phyloP scores from a whole-genome alignment of 2,113 vertebrate species.

The Cynopterus brachyotis region DNA sequence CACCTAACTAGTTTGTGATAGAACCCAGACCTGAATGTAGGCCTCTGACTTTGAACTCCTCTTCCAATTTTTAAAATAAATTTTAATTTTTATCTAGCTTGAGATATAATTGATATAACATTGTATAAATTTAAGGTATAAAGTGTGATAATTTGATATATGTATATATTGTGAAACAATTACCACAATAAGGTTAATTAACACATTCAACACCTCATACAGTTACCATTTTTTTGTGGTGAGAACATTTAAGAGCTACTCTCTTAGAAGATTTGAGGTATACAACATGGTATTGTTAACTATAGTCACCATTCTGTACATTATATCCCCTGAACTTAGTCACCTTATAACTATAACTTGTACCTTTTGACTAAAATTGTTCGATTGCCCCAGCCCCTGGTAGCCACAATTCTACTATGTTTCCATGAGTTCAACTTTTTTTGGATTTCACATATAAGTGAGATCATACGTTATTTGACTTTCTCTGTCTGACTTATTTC shows the following conservation, averaged over 20 bases:
- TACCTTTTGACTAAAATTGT: background rate
- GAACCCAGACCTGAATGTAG: background rate
- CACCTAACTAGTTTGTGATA: background rate
- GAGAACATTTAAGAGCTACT: background rate
- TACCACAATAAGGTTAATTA: background rate
- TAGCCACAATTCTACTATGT: background rate
- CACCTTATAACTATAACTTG: background rate
- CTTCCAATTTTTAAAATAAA: background rate
- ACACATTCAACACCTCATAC: background rate
- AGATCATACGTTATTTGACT: background rate
- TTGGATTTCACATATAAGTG: background rate
- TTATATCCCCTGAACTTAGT: background rate
- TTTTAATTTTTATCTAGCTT: background rate
- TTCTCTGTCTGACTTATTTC: background rate
- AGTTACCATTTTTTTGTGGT: background rate
- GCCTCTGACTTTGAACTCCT: background rate
- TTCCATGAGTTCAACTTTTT: background rate
- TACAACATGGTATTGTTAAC: background rate
- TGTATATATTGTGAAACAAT: background rate
- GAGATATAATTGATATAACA: background rate
- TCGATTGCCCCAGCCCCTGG: background rate
- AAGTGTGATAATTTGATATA: background rate
- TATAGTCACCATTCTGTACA: background rate
- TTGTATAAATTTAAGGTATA: background rate
- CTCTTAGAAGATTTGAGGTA: background rate